Percentiles rank a stretch among this genome's conserved stretches.
phyloP scores from a whole-genome alignment of 2,888 invertebrate genomes.

The Protonemura montana region DNA sequence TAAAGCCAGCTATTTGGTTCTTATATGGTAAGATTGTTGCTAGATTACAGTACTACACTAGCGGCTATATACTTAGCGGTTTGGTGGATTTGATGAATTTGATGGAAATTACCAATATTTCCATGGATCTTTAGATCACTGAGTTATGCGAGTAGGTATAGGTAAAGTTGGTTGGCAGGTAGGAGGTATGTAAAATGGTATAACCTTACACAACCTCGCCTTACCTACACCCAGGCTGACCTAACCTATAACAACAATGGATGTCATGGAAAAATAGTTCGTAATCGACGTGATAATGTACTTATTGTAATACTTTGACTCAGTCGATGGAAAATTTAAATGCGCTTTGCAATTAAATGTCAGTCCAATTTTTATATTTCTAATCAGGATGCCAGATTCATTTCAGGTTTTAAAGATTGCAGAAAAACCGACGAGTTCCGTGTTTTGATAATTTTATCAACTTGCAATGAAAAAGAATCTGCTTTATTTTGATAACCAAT shows the following conservation, averaged over 20 bases:
- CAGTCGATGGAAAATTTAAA: too few relatives aligned
- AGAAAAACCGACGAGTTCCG: too few relatives aligned
- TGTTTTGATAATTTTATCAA: too few relatives aligned
- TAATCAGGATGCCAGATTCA: too few relatives aligned
- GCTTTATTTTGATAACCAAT: too few relatives aligned
- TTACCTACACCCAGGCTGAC: slow-evolving; percentile 23
- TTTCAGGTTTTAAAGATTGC: too few relatives aligned
- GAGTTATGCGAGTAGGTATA: neutral
- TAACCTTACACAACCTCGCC: slow-evolving; percentile 19
- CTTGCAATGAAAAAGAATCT: too few relatives aligned
- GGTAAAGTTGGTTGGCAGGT: neutral
- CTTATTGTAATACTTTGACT: too few relatives aligned
- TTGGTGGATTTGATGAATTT: neutral
- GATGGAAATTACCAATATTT: neutral
- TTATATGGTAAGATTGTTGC: neutral
- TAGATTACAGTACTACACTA: neutral
- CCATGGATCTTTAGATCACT: neutral
- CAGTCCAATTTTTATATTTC: too few relatives aligned
- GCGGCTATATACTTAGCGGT: neutral
- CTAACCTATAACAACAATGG: slow-evolving; percentile 22
- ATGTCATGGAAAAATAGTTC: neutral
- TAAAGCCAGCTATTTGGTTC: neutral
- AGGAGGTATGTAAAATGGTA: slow-evolving; percentile 2
- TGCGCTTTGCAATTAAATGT: too few relatives aligned
- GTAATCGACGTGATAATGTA: neutral